Conservation (phyloP, 2,888 invertebrate genomes). For the Melieria crassipennis region DNA sequence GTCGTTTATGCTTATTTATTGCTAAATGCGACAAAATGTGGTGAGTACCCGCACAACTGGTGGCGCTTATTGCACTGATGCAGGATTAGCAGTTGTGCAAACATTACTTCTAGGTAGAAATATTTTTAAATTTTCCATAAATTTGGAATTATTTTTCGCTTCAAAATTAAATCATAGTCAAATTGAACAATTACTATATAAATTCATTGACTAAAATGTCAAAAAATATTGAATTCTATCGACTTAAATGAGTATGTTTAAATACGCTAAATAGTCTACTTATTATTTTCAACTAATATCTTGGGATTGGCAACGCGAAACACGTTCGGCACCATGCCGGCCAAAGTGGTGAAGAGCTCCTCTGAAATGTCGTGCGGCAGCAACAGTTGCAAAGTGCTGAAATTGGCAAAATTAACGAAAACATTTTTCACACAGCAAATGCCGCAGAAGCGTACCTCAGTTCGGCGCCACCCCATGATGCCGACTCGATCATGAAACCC, state of each 20-base stretch:
- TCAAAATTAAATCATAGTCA: no score
- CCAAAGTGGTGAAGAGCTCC: conserved; percentile 82
- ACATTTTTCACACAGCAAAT: background rate
- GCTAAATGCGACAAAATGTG: no score
- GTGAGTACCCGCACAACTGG: no score
- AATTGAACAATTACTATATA: no score
- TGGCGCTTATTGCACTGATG: no score
- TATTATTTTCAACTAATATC: conserved; percentile 72
- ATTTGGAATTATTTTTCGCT: no score
- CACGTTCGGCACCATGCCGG: conserved; percentile 90
- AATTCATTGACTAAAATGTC: no score
- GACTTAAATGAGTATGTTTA: background rate
- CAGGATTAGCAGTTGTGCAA: no score
- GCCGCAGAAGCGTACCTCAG: conserved; percentile 72
- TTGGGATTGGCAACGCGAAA: conserved; percentile 96
- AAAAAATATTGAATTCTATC: background rate
- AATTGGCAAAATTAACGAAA: conserved; percentile 13
- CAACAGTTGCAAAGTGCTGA: conserved; percentile 67
- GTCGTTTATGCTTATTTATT: no score
- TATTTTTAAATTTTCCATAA: no score
- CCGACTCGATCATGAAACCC: conserved; percentile 99
- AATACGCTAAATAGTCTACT: conserved; percentile 24
- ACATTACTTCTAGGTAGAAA: no score
- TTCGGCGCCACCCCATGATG: conserved; percentile 91
- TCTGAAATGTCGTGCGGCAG: conserved; percentile 86